Conservation (phyloP, 2,888 invertebrate genomes). For the Conchocele bisecta region DNA sequence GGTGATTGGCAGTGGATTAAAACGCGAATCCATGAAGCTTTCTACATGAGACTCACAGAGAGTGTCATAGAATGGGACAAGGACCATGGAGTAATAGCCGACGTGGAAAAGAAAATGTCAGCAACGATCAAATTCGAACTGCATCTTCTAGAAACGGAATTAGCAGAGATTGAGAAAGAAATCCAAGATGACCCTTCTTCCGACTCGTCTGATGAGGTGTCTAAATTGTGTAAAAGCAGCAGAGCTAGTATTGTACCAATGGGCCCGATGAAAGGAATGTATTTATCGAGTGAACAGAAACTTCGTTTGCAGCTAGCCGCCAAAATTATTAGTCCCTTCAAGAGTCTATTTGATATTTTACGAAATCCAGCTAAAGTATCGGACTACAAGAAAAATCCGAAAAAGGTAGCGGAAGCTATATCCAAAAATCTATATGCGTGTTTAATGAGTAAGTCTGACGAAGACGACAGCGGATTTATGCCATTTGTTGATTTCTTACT, state of each 20-base stretch:
- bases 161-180: slow-evolving; percentile 57
- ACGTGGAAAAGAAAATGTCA: slow-evolving; percentile 42
- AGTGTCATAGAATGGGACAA: slow-evolving; percentile 58
- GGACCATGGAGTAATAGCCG: no score
- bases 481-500: slow-evolving; percentile 34
- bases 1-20: slow-evolving; percentile 50
- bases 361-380: slow-evolving; percentile 22
- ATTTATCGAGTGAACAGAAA: no score
- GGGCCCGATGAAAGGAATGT: no score
- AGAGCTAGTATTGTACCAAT: no score
- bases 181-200: slow-evolving; percentile 43
- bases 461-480: slow-evolving; percentile 9
- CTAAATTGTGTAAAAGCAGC: slow-evolving; percentile 15
- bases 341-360: slow-evolving; percentile 11
- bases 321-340: no score
- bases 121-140: slow-evolving; percentile 52
- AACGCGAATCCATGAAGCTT: slow-evolving; percentile 40
- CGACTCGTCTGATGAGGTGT: slow-evolving; percentile 5
- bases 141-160: slow-evolving; percentile 58
- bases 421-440: slow-evolving; percentile 33
- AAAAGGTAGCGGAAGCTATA: slow-evolving; percentile 36
- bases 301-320: no score
- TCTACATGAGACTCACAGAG: slow-evolving; percentile 44
- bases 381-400: slow-evolving; percentile 48
- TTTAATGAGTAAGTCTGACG: slow-evolving; percentile 9